A percentile compares a stretch with the other conserved stretches of the same genome.
Evolutionary conservation across 2,888 invertebrate genomes (phyloP).

Genomic region (Uropetala carovei): DNA sequence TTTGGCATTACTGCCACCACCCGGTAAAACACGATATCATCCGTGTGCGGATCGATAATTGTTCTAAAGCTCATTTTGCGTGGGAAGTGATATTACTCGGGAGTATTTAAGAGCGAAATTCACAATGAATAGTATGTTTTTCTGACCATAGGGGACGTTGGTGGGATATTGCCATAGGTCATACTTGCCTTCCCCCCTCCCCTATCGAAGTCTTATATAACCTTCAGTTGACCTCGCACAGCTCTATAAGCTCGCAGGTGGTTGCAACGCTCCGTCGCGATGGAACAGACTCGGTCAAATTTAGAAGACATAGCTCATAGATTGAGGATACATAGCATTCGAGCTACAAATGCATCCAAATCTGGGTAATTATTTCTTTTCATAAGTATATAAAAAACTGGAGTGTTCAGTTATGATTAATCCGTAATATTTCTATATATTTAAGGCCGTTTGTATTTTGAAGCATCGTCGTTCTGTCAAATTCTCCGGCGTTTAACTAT

Average conservation of each 20-base stretch:
- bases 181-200: background rate
- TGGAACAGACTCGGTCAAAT: constrained; percentile 2
- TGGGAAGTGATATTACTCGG: background rate
- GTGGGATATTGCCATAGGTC: constrained; percentile 6
- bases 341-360: constrained; percentile 94
- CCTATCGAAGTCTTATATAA: background rate
- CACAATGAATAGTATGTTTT: constrained; percentile 16
- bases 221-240: constrained; percentile 46
- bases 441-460: too few relatives aligned
- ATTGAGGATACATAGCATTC: constrained; percentile 93
- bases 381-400: background rate
- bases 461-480: too few relatives aligned
- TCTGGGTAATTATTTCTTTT: constrained; percentile 84
- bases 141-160: background rate
- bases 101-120: background rate
- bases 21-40: background rate
- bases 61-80: background rate
- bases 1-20: background rate
- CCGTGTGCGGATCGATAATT: background rate
- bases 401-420: background rate
- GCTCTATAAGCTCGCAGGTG: constrained; percentile 35
- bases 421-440: too few relatives aligned
- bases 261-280: background rate
- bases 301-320: constrained; percentile 95
- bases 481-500: too few relatives aligned